Percentiles rank a stretch among this genome's conserved stretches.
Evolutionary conservation across 2,797 vertebrate species (phyloP).

Genomic region (Lycodopsis pacificus): DNA sequence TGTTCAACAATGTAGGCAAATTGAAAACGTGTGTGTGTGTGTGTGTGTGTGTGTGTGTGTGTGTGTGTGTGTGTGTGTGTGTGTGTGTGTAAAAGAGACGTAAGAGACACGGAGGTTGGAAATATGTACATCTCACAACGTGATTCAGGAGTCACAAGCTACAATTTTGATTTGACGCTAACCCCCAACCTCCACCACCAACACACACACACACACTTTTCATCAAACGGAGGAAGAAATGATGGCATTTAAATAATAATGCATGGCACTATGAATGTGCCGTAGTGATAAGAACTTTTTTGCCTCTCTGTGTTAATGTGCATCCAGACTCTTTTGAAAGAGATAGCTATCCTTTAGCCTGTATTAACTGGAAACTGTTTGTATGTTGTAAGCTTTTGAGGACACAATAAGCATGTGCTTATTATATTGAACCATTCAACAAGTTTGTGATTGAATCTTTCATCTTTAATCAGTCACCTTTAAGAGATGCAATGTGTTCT

Average conservation of each 20-base stretch:
- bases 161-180: constrained; percentile 55
- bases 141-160: constrained; percentile 9
- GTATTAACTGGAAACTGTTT: neutral
- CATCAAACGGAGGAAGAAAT: constrained; percentile 42
- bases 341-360: neutral
- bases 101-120: constrained; percentile 28
- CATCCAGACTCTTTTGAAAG: neutral
- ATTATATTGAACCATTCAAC: neutral
- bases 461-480: constrained; percentile 26
- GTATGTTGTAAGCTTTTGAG: neutral
- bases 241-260: constrained; percentile 25
- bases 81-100: constrained; percentile 28
- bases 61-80: constrained; percentile 11
- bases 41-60: constrained; percentile 13
- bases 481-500: constrained; percentile 38
- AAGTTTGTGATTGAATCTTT: constrained; percentile 4
- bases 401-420: constrained; percentile 7
- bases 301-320: neutral
- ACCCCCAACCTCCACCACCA: neutral
- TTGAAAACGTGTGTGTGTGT: constrained; percentile 37
- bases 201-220: constrained; percentile 16
- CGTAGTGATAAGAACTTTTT: neutral
- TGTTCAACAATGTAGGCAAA: constrained; percentile 41
- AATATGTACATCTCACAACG: constrained; percentile 43
- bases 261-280: constrained; percentile 2